Percentiles rank a stretch among this genome's conserved stretches.
Conservation (phyloP, 2,797 vertebrate genomes). For the Paguma larvata region DNA sequence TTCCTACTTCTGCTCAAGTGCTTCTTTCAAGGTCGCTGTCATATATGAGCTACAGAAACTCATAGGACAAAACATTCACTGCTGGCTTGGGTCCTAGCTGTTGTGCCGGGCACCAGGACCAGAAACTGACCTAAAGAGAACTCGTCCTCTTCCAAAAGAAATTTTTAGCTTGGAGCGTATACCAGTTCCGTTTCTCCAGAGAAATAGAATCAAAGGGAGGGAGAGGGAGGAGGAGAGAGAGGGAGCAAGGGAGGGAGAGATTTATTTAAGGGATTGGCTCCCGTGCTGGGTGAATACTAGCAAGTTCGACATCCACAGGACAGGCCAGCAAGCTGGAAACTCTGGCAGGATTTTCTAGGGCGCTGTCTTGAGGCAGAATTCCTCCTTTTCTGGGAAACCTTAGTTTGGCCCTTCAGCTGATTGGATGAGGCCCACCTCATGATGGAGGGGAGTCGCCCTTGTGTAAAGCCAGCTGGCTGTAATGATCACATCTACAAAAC, state of each 20-base stretch:
- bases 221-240: neutral
- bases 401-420: neutral
- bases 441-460: neutral
- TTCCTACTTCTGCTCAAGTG: neutral
- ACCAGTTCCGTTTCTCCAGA: neutral
- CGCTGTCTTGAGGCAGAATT: neutral
- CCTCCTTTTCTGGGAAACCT: neutral
- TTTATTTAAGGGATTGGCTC: neutral
- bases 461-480: neutral
- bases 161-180: neutral
- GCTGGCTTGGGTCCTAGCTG: neutral
- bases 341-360: neutral
- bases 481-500: neutral
- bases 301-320: neutral
- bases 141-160: neutral
- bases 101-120: neutral
- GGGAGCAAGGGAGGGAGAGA: too few relatives aligned
- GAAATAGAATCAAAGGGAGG: neutral
- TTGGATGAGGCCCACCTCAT: neutral
- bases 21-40: neutral
- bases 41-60: neutral
- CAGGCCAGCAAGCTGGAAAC: neutral
- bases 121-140: neutral
- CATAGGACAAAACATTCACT: accelerated
- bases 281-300: neutral